Evolutionary conservation across 2,888 invertebrate species (phyloP).

Genomic region (Ecdyonurus torrentis): DNA sequence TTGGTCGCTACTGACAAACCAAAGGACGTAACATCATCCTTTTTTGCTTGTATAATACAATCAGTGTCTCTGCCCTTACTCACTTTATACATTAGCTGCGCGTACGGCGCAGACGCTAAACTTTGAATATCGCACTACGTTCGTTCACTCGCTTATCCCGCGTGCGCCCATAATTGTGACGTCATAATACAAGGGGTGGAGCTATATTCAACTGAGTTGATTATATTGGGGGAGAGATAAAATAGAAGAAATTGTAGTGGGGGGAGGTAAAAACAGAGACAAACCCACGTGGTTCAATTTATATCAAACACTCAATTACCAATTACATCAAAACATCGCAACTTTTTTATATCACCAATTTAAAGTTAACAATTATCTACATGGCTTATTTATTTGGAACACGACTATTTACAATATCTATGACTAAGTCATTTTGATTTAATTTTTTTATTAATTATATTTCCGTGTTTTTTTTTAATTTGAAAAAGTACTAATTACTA

Average conservation of each 20-base stretch:
- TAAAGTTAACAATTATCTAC: too few relatives aligned
- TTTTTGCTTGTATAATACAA: neutral
- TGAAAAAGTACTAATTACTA: too few relatives aligned
- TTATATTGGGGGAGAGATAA: neutral
- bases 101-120: neutral
- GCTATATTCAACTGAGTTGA: neutral
- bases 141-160: neutral
- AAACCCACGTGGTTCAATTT: neutral
- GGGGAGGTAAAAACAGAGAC: neutral
- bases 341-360: too few relatives aligned
- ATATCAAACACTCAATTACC: too few relatives aligned
- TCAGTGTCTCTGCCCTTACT: neutral
- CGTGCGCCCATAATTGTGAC: neutral
- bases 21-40: neutral
- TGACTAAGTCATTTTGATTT: too few relatives aligned
- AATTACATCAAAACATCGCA: too few relatives aligned
- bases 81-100: neutral
- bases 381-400: too few relatives aligned
- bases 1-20: neutral
- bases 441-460: too few relatives aligned
- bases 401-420: too few relatives aligned
- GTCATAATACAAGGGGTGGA: neutral
- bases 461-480: too few relatives aligned
- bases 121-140: neutral
- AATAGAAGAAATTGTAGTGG: neutral